Percentiles rank a stretch among this genome's conserved stretches.
phyloP scores from a whole-genome alignment of 2,888 invertebrate species.

The Thecocarcelia acutangulata region DNA sequence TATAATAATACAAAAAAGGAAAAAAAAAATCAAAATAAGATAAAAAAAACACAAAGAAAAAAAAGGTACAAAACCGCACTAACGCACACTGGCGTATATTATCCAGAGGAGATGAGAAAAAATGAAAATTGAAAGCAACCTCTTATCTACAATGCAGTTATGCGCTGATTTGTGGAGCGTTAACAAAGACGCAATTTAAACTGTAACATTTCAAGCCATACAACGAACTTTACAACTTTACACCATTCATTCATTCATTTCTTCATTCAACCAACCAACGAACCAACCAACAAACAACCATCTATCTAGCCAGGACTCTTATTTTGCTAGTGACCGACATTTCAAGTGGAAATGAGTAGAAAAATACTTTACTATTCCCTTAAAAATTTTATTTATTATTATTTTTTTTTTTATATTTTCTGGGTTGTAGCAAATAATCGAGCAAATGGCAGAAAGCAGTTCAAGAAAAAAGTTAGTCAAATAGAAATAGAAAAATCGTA shows the following conservation, averaged over 20 bases:
- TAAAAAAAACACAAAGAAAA: not conserved
- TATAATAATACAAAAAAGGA: slow-evolving; percentile 22
- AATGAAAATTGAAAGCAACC: slow-evolving; percentile 51
- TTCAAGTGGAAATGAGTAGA: slow-evolving; percentile 69
- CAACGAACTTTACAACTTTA: slow-evolving; percentile 45
- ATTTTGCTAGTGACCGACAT: slow-evolving; percentile 71
- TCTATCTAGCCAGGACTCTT: slow-evolving; percentile 61
- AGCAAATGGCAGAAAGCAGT: slow-evolving; percentile 43
- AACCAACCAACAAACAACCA: slow-evolving; percentile 15
- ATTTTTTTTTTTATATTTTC: slow-evolving; percentile 29
- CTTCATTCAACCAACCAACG: slow-evolving; percentile 26
- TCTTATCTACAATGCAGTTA: slow-evolving; percentile 62
- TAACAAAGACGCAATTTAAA: slow-evolving; percentile 67
- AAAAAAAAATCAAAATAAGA: slow-evolving; percentile 5
- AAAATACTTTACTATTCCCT: slow-evolving; percentile 64
- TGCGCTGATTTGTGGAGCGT: slow-evolving; percentile 67
- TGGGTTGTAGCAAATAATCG: slow-evolving; percentile 53
- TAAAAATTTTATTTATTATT: slow-evolving; percentile 41
- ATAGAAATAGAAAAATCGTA: slow-evolving; percentile 48
- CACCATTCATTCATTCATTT: slow-evolving; percentile 45
- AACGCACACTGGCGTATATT: not conserved
- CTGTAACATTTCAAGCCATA: slow-evolving; percentile 58
- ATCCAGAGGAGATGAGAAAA: slow-evolving; percentile 11
- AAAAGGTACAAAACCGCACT: slow-evolving; percentile 1
- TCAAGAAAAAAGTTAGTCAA: slow-evolving; percentile 27